A percentile compares a stretch with the other conserved stretches of the same genome.
phyloP scores from a whole-genome alignment of 1,140 invertebrate genomes.

The Drosophila guanche region DNA sequence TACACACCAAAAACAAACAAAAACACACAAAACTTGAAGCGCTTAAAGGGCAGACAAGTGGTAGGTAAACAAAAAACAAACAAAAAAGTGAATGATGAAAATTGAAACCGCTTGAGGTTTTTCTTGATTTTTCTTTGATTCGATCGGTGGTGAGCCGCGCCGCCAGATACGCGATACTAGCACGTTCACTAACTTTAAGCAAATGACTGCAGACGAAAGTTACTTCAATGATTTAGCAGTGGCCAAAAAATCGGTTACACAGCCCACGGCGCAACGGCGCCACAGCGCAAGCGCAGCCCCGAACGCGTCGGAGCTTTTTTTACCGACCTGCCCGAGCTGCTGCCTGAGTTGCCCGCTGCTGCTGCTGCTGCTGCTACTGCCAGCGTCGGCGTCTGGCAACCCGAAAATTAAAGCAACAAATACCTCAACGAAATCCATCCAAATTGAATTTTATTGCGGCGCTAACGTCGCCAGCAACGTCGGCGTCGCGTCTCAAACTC shows the following conservation, averaged over 20 bases:
- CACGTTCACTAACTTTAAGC: constrained; percentile 84
- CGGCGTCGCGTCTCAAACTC: constrained; percentile 3
- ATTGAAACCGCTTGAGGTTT: constrained; percentile 4
- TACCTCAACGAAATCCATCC: constrained; percentile 15
- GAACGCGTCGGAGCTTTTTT: constrained; percentile 47
- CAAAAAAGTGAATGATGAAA: constrained; percentile 4
- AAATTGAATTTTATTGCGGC: constrained; percentile 72
- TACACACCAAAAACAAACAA: neutral
- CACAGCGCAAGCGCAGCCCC: constrained; percentile 40
- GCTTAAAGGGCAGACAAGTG: neutral
- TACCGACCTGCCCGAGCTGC: constrained; percentile 2
- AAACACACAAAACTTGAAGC: constrained; percentile 31
- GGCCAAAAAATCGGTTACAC: constrained; percentile 83
- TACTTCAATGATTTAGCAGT: constrained; percentile 83
- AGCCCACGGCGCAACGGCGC: constrained; percentile 38
- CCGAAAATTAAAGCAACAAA: constrained; percentile 3
- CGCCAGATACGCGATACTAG: constrained; percentile 80
- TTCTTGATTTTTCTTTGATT: constrained; percentile 7
- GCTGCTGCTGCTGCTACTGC: constrained; percentile 7
- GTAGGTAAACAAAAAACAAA: constrained; percentile 18
- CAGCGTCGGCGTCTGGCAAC: no score
- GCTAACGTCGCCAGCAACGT: constrained; percentile 2
- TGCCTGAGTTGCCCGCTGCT: constrained; percentile 1
- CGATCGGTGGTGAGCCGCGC: constrained; percentile 42
- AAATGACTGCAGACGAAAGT: constrained; percentile 83